Percentiles rank a stretch among this genome's conserved stretches.
phyloP scores from a whole-genome alignment of 2,888 invertebrate genomes.

The Helleia helle region DNA sequence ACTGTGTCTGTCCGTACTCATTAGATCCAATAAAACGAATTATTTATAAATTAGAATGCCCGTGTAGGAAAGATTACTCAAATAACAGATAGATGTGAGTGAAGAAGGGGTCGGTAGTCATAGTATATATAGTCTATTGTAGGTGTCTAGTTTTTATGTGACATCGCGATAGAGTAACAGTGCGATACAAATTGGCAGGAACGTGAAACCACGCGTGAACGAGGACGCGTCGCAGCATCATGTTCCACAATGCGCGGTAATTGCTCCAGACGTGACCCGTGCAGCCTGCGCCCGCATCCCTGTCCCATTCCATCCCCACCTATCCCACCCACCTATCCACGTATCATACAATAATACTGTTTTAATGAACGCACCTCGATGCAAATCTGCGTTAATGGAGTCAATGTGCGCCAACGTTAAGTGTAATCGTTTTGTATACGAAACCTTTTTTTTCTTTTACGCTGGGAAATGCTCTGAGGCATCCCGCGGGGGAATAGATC shows the following conservation, averaged over 20 bases:
- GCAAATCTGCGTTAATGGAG: not conserved
- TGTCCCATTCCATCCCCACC: not conserved
- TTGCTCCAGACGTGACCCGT: slow-evolving; percentile 9
- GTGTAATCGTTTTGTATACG: too few species aligned
- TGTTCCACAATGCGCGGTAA: slow-evolving; percentile 10
- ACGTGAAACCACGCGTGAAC: slow-evolving; percentile 39
- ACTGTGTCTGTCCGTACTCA: too few species aligned
- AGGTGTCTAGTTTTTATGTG: not conserved
- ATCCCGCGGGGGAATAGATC: too few species aligned
- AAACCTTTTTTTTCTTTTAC: too few species aligned
- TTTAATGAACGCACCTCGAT: slow-evolving; percentile 2
- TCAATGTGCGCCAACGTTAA: too few species aligned
- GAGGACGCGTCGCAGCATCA: slow-evolving; percentile 4
- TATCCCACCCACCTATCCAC: not conserved
- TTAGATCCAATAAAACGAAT: too few species aligned
- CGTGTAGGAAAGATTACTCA: too few species aligned
- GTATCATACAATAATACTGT: not conserved
- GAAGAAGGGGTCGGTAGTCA: too few species aligned
- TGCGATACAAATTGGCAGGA: slow-evolving; percentile 47
- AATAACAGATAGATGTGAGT: too few species aligned
- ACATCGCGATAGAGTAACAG: slow-evolving; percentile 1
- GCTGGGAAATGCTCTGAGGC: too few species aligned
- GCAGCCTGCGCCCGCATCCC: not conserved
- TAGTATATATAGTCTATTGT: too few species aligned
- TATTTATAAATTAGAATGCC: too few species aligned